Evolutionary conservation across 2,888 invertebrate species (phyloP).

Genomic region (Zelleria hepariella): DNA sequence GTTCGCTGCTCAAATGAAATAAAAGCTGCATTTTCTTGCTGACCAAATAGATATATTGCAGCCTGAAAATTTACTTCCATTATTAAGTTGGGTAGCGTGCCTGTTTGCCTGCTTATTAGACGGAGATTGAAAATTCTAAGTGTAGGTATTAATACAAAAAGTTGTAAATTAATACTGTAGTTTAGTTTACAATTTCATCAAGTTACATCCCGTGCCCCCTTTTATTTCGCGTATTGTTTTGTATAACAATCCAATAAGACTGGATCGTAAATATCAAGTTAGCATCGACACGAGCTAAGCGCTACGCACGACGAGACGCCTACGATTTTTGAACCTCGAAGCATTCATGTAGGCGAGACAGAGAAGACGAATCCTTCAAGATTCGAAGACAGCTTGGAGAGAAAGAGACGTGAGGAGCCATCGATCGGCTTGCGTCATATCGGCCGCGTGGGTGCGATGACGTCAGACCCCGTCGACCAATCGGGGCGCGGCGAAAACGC

Average conservation of each 20-base stretch:
- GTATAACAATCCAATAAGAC: constrained; percentile 26
- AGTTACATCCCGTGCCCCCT: not conserved
- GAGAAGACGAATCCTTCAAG: constrained; percentile 20
- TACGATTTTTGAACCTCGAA: constrained; percentile 52
- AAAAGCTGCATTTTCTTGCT: too few relatives aligned
- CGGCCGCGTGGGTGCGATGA: constrained; percentile 66
- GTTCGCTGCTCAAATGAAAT: too few relatives aligned
- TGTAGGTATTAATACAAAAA: too few relatives aligned
- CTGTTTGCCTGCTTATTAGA: too few relatives aligned
- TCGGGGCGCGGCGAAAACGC: constrained; percentile 46
- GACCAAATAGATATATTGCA: too few relatives aligned
- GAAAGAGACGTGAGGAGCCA: constrained; percentile 35
- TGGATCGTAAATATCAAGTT: constrained; percentile 35
- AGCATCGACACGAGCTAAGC: constrained; percentile 28
- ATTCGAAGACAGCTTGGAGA: constrained; percentile 11
- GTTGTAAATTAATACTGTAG: too few relatives aligned
- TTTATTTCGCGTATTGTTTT: not conserved
- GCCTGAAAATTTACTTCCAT: too few relatives aligned
- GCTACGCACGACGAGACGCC: constrained; percentile 34
- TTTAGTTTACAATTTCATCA: not conserved
- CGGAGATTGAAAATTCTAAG: too few relatives aligned
- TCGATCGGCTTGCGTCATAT: constrained; percentile 69
- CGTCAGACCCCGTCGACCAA: constrained; percentile 58
- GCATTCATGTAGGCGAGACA: constrained; percentile 53
- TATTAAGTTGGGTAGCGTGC: too few relatives aligned